Percentiles rank a stretch among this genome's conserved stretches.
Evolutionary conservation across 2,797 vertebrate species (phyloP).

Genomic region (Amazonetta brasiliensis): DNA sequence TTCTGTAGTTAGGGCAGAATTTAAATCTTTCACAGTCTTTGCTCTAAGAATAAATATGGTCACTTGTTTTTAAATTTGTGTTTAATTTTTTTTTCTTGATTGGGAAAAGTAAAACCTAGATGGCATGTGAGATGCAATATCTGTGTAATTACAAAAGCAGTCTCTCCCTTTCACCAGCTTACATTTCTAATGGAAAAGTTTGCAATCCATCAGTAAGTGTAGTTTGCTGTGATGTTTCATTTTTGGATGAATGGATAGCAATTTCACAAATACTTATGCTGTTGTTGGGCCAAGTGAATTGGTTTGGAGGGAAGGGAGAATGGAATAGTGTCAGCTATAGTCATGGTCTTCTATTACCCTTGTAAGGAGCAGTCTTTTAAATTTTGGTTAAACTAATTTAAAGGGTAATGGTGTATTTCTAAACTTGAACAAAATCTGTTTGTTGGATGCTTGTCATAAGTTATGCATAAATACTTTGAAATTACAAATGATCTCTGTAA

Average conservation of each 20-base stretch:
- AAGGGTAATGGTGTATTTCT: slow-evolving; percentile 19
- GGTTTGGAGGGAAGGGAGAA: neutral
- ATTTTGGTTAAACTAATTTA: neutral
- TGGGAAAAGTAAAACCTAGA: neutral
- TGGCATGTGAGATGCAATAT: neutral
- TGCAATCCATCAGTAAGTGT: slow-evolving; percentile 91
- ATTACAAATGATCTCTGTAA: neutral
- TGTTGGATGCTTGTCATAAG: neutral
- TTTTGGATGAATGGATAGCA: slow-evolving; percentile 40
- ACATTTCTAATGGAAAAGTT: slow-evolving; percentile 87
- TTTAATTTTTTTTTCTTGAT: neutral
- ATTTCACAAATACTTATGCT: slow-evolving; percentile 29
- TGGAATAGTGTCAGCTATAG: neutral
- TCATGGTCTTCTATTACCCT: neutral
- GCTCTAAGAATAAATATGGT: neutral
- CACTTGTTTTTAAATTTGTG: neutral
- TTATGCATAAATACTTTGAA: neutral
- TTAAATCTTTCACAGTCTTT: neutral
- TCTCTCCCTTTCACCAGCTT: slow-evolving; percentile 87
- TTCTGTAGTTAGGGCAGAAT: neutral
- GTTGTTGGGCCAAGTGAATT: neutral
- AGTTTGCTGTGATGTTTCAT: slow-evolving; percentile 81
- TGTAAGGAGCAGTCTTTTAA: neutral
- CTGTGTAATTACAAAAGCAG: neutral
- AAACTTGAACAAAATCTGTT: slow-evolving; percentile 35